Base-by-base conservation (phyloP, 2,888 invertebrate species). In the Coelogynopora nodosa region DNA sequence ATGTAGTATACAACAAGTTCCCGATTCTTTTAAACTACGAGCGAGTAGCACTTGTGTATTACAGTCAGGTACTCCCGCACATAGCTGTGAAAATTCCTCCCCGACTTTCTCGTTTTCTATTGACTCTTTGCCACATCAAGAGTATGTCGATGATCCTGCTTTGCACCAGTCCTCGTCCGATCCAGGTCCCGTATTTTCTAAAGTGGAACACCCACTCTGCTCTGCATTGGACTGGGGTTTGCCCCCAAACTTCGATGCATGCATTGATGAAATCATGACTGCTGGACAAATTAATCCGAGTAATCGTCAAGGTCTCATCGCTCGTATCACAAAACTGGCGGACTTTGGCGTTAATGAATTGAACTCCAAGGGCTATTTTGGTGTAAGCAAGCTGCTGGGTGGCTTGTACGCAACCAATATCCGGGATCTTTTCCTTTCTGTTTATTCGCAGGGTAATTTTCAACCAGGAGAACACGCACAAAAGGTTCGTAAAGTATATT, bases 391-490 rank as follows among this genome's bases (percentile, higher is more conserved):
- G 18, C 74, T 74, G 18, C 74, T 74, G 5, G 74, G 74, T 74
- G 74, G 23, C 23, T 26, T 74, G 10, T 74, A 74, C 23, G 74
- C 74, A 10, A 74, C 74, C 5, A 23, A 23, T 5, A 74, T 74
- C 74, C 74, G 74, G 74, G 74, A 74, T 2, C 74, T 74, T 5
- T 2, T 74, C 27, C 74, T 74, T 26, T 13, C 5, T 74, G 2
- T 74, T 5, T 74, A 74, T 23, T 13, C 5, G 23, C 23, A 74
- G 2, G 74, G 74, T 5, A 23, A 5, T n/a, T 74, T 74, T 26
- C 74, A 74, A 26, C 74, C 74, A 13, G 74, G 74, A 23, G 74
- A 74, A 23, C 74, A 74, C 23, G 74, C 74, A 74, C 74, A 74
- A 74, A 74, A 74, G 74, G 74, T 74, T 13, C 2, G 49, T n/a